A percentile compares a stretch with the other conserved stretches of the same genome.
These are phyloP conservation scores for Drosophila peninsularis DNA, from an alignment of 2,888 invertebrate species.

Conservation along the genomic window DNA sequence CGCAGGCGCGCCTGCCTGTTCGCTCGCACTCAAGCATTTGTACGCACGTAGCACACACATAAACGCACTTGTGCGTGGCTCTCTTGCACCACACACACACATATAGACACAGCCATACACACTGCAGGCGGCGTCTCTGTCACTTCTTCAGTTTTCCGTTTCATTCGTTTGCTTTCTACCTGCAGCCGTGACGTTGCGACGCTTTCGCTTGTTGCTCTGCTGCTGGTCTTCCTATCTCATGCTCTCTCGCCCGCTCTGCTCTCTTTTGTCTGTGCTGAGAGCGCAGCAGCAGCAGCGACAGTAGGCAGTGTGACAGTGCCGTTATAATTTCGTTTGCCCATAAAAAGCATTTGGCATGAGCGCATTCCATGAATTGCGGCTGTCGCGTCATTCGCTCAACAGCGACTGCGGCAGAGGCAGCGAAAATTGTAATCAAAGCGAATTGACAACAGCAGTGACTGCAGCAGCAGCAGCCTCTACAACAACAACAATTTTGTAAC, in stretches of 20 bases:
- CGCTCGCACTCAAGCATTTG: conserved; percentile 8
- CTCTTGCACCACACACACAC: conserved; percentile 23
- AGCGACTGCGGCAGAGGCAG: conserved; percentile 13
- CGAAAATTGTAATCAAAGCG: conserved; percentile 42
- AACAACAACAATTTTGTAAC: conserved; percentile 27
- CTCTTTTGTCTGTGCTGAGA: conserved; percentile 17
- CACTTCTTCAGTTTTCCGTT: conserved; percentile 28
- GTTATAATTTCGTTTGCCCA: conserved; percentile 66
- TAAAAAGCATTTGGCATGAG: conserved; percentile 57
- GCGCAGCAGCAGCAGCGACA: conserved; percentile 5
- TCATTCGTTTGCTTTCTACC: conserved; percentile 68
- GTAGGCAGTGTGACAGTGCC: conserved; percentile 50
- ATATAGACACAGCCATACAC: background rate
- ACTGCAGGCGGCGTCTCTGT: conserved; percentile 32
- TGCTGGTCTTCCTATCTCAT: conserved; percentile 22
- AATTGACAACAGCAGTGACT: conserved; percentile 22
- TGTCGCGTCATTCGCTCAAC: conserved; percentile 34
- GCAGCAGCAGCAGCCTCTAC: background rate
- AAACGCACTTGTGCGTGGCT: conserved; percentile 9
- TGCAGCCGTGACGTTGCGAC: conserved; percentile 51
- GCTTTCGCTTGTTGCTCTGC: conserved; percentile 67
- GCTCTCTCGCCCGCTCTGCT: conserved; percentile 4
- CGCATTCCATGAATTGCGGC: conserved; percentile 49
- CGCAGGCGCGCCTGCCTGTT: conserved; percentile 1
- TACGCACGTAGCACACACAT: conserved; percentile 21